These are phyloP conservation scores for human DNA, from an alignment of 2,113 vertebrate species.

Conservation along the genomic window GRCh38 chr7:152017501-152018000, in stretches of 20 bases:
- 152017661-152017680: no score
- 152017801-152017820: neutral
- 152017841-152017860: neutral
- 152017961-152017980: neutral
- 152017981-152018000: neutral
- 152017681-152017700: neutral
- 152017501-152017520: neutral
- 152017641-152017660: neutral
- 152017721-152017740: neutral
- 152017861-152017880: neutral
- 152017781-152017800: neutral
- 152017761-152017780: neutral
- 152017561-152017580: neutral
- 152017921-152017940: neutral
- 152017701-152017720: neutral
- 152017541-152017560: neutral
- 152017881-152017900: neutral
- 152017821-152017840: neutral
- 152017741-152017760: neutral
- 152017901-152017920: neutral
- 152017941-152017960: neutral
- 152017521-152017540: neutral
- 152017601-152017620: neutral
- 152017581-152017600: neutral
- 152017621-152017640: neutral